phyloP scores from a whole-genome alignment of 2,888 invertebrate species.

The Caradrina kadenii region DNA sequence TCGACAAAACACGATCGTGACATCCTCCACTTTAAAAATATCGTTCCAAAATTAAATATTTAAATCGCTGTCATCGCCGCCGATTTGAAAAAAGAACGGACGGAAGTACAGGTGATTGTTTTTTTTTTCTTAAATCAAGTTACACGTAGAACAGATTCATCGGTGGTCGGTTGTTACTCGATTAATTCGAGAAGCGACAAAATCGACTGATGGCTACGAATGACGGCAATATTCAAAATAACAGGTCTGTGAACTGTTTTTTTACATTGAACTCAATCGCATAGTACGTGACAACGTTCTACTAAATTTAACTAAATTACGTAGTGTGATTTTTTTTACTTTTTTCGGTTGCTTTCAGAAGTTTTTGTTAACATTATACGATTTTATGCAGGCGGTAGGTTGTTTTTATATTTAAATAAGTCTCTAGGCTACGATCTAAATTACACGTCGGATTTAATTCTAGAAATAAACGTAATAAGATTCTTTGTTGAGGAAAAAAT shows the following conservation, averaged over 20 bases:
- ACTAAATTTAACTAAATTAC: conserved; percentile 82
- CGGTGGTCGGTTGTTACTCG: conserved; percentile 68
- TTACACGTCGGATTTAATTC: conserved; percentile 73
- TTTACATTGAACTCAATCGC: conserved; percentile 69
- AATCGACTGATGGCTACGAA: conserved; percentile 53
- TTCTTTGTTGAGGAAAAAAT: conserved; percentile 76
- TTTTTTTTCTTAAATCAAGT: conserved; percentile 69
- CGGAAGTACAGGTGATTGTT: conserved; percentile 79
- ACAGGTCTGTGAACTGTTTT: conserved; percentile 69
- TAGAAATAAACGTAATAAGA: conserved; percentile 77
- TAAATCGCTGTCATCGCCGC: conserved; percentile 69
- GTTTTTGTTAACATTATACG: conserved; percentile 74
- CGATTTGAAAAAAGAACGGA: conserved; percentile 73
- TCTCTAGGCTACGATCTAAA: conserved; percentile 68
- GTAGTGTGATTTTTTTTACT: conserved; percentile 73
- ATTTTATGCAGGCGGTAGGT: conserved; percentile 85
- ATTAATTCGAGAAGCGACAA: conserved; percentile 66
- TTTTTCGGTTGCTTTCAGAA: conserved; percentile 61
- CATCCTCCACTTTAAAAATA: conserved; percentile 65
- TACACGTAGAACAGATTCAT: conserved; percentile 74
- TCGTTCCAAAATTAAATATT: conserved; percentile 73
- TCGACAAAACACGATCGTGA: conserved; percentile 60
- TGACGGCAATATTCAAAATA: conserved; percentile 59
- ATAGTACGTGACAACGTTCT: conserved; percentile 82
- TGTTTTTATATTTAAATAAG: conserved; percentile 66